phyloP scores from a whole-genome alignment of 2,797 vertebrate species.

The Liasis olivaceus region DNA sequence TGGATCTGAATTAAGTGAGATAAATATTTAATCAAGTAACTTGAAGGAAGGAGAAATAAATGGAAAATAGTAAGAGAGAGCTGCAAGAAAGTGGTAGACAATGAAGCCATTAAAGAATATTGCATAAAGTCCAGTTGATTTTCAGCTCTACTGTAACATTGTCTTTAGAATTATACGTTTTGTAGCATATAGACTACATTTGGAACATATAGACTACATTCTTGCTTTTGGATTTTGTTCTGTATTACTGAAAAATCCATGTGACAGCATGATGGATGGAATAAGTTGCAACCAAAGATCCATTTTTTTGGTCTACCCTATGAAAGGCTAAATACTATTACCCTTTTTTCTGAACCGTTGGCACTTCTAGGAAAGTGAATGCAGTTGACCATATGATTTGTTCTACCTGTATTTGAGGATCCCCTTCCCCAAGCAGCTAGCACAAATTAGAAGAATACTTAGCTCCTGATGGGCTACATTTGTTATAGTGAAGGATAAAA shows the following conservation, averaged over 20 bases:
- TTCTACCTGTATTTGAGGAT: background rate
- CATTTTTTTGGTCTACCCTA: background rate
- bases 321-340: background rate
- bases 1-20: slow-evolving; percentile 40
- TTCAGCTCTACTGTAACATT: background rate
- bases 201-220: background rate
- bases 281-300: background rate
- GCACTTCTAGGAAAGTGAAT: background rate
- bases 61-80: slow-evolving; percentile 2
- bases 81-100: background rate
- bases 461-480: background rate
- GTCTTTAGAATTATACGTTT: background rate
- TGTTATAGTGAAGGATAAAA: background rate
- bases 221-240: background rate
- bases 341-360: background rate
- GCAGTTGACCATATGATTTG: too few species aligned
- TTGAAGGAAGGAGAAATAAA: slow-evolving; percentile 1
- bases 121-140: background rate
- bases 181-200: background rate
- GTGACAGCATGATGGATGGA: background rate
- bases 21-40: slow-evolving; percentile 42
- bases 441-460: background rate
- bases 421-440: background rate
- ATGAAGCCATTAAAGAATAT: background rate
- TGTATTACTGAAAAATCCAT: background rate